Conservation (phyloP, 2,888 invertebrate genomes). For the Dryocosmus kuriphilus region DNA sequence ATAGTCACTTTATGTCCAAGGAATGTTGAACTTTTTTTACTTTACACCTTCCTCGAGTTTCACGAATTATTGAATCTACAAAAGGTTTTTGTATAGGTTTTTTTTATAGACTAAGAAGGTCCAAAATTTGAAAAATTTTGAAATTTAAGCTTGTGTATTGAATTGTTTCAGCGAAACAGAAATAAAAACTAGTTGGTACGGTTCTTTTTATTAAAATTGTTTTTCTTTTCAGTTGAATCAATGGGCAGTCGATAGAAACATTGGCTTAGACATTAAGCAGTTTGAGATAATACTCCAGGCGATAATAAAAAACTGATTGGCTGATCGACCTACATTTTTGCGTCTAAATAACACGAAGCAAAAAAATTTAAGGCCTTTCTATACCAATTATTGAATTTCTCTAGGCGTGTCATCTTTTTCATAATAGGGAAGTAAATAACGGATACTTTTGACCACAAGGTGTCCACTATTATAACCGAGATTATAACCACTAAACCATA, state of each 20-base stretch:
- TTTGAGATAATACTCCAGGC: not conserved
- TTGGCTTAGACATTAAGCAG: not conserved
- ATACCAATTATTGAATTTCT: slow-evolving; percentile 31
- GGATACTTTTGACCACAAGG: not conserved
- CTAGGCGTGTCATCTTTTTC: slow-evolving; percentile 8
- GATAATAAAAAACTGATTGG: not conserved
- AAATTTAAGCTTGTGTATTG: too few species aligned
- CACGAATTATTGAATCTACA: not conserved
- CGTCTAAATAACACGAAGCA: not conserved
- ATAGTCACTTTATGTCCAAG: not conserved
- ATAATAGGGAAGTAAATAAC: slow-evolving; percentile 26
- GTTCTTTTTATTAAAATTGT: not conserved
- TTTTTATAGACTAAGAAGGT: too few species aligned
- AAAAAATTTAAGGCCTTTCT: not conserved
- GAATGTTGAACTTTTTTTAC: not conserved
- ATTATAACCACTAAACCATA: slow-evolving; percentile 26
- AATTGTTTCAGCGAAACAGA: not conserved
- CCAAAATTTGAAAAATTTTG: too few species aligned
- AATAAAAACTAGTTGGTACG: not conserved
- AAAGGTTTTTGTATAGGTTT: too few species aligned
- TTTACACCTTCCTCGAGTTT: not conserved
- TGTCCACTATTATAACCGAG: slow-evolving; percentile 3
- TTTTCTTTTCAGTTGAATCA: not conserved
- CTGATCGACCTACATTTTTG: not conserved
- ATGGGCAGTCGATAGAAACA: not conserved